Percentiles rank a stretch among this genome's conserved stretches.
Conservation (phyloP, 2,888 invertebrate genomes). For the Hirtodrosophila trivittata region DNA sequence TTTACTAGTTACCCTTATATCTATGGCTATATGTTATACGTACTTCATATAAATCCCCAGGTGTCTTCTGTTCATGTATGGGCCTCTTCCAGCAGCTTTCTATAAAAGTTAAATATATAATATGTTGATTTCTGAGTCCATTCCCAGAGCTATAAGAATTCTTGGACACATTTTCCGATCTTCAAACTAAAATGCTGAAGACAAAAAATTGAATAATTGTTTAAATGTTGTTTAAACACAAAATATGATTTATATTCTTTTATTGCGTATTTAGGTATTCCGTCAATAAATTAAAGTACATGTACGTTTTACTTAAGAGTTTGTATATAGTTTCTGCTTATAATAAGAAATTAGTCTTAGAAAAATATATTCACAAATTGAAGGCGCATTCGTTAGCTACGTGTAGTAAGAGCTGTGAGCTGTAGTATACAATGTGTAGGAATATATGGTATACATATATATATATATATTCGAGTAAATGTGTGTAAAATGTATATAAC, state of each 20-base stretch:
- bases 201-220: constrained; percentile 19
- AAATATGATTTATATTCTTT: constrained; percentile 9
- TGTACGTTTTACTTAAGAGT: not conserved
- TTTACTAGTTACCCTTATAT: no score
- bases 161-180: no score
- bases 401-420: constrained; percentile 40
- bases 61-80: no score
- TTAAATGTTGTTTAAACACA: no score
- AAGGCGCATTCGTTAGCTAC: constrained; percentile 66
- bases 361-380: constrained; percentile 67
- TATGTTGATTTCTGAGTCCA: no score
- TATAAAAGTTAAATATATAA: no score
- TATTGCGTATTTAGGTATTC: constrained; percentile 38
- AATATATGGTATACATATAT: constrained; percentile 31
- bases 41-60: no score
- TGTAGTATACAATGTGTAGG: constrained; percentile 61
- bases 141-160: no score
- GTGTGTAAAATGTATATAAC: constrained; percentile 41
- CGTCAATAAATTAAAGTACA: constrained; percentile 44
- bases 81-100: no score
- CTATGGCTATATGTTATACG: no score
- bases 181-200: constrained; percentile 56
- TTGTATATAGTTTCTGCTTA: constrained; percentile 14
- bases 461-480: constrained; percentile 44
- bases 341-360: constrained; percentile 26